Base-by-base conservation (phyloP, 2,888 invertebrate genomes). In the Oeneis ivallda region DNA sequence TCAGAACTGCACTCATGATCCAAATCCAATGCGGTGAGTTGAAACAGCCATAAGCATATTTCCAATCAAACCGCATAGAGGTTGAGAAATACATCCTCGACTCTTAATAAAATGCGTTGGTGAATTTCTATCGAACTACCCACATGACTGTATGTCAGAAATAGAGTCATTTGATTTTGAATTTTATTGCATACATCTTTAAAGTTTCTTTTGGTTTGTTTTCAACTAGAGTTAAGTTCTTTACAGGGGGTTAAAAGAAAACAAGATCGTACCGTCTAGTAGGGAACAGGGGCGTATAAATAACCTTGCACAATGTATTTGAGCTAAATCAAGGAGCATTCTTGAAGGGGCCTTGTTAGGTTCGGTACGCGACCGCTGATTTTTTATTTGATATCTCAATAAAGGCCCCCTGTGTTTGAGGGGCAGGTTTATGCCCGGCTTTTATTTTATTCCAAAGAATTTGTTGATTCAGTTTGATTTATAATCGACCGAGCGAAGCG, bases 301-400 rank as follows among this genome's bases (percentile, higher is more conserved):
- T 90, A 90, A 87, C 86, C 81, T 81, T 89, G 87, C 86, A 91
- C 88, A 89, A 89, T 89, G 88, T 86, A 88, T 81, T 86, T 84
- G 82, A 81, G 82, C 83, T 88, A 89, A 91, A 91, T 91, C 91
- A 91, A 89, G 87, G 79, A 85, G 89, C 81, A 89, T 91, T 90
- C 90, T 90, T 81, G 85, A 85, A 81, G 82, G 79, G 79, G 81
- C 76, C 87, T 89, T 89, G 89, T 89, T 89, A 89, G 87, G 76
- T 78, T 74, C 78, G 74, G 80, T 79, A 81, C 79, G 80, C 84
- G 85, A 84, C 87, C 86, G 86, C 89, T 89, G 90, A 91, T 90
- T 90, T 89, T 90, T 89, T 90, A 89, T 91, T 90, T 88, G 90
- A 92, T 90, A 90, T 91, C 90, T 89, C 89, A 90, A 92, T 90